These are phyloP conservation scores for Melipona beecheii DNA, from an alignment of 2,888 invertebrate genomes.

Conservation along the genomic window DNA sequence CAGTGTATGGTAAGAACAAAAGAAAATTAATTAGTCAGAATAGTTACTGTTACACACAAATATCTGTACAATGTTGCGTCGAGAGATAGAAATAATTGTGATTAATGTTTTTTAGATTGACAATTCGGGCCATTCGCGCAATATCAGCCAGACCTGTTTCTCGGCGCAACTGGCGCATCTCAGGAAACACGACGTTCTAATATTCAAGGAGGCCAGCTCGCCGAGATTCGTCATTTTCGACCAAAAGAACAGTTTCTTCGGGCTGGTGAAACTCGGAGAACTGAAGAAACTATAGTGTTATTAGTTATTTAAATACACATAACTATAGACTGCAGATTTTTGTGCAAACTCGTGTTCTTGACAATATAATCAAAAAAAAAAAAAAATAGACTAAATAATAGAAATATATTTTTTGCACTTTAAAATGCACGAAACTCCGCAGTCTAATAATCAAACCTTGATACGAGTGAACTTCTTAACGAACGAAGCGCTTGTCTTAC, in stretches of 20 bases:
- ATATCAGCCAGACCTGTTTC: slow-evolving; percentile 80
- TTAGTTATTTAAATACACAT: neutral
- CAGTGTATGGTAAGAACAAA: slow-evolving; percentile 87
- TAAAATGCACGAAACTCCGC: neutral
- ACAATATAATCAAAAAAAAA: too few relatives aligned
- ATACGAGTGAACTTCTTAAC: neutral
- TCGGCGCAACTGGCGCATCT: slow-evolving; percentile 77
- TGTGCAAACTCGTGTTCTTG: too few relatives aligned
- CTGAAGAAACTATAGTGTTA: slow-evolving; percentile 66
- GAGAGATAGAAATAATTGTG: neutral
- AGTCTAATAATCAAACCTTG: neutral
- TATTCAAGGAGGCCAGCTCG: slow-evolving; percentile 89
- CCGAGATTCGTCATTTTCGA: slow-evolving; percentile 89
- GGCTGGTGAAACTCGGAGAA: slow-evolving; percentile 90
- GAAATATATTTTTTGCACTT: neutral
- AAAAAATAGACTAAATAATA: too few relatives aligned
- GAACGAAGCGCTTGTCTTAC: neutral
- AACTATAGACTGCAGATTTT: too few relatives aligned
- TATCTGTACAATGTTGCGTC: neutral
- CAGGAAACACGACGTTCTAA: slow-evolving; percentile 87
- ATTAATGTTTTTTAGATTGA: slow-evolving; percentile 70
- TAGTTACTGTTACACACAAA: neutral
- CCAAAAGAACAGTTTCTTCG: slow-evolving; percentile 92
- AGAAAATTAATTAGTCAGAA: neutral
- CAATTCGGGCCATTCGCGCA: slow-evolving; percentile 50